These are phyloP conservation scores for Hydropotes inermis DNA, from an alignment of 2,113 vertebrate species.

Conservation along the genomic window DNA sequence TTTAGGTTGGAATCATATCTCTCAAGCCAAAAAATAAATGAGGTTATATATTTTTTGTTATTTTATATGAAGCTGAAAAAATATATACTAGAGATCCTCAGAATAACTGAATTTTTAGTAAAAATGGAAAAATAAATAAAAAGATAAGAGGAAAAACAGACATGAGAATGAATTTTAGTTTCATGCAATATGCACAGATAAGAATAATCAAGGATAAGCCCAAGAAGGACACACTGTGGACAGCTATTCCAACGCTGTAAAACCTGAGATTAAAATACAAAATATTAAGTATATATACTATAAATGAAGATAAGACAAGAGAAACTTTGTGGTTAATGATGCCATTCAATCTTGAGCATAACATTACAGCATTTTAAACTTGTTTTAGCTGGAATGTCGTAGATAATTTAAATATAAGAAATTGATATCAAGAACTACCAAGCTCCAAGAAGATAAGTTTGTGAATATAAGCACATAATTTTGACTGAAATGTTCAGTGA, in stretches of 20 bases:
- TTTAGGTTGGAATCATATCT: neutral
- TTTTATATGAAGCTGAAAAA: neutral
- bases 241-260: neutral
- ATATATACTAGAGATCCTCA: neutral
- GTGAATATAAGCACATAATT: neutral
- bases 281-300: neutral
- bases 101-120: neutral
- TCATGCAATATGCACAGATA: neutral
- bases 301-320: neutral
- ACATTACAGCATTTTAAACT: neutral
- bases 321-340: neutral
- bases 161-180: neutral
- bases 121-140: neutral
- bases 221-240: neutral
- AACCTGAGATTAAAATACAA: neutral
- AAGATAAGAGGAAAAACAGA: neutral
- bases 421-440: neutral
- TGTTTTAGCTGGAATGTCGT: neutral
- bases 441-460: neutral
- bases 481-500: neutral
- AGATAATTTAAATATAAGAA: neutral
- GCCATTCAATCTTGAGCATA: neutral
- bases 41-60: neutral
- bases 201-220: neutral
- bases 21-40: constrained; percentile 32